Base-by-base conservation (phyloP, 2,888 invertebrate species). In the Agonum fuliginosum region DNA sequence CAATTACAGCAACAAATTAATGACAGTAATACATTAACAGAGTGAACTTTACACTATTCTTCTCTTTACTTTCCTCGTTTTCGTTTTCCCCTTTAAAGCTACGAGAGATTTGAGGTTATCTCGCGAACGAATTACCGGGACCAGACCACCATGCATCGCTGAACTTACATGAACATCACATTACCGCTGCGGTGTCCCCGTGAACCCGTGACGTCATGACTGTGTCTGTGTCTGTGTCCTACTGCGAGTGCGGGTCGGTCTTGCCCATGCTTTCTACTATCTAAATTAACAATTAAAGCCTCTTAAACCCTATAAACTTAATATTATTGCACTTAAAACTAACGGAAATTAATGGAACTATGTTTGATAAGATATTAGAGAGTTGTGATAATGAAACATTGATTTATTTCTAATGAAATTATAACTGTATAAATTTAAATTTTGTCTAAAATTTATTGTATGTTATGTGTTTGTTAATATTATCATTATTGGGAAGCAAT, bases 281-380 rank as follows among this genome's bases (percentile, higher is more conserved):
- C 72, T 72, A 54, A 72, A 72, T 72, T 51, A 72, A 72, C 72
- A 72, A 72, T 54, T 54, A 54, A 54, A 72, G 51, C 54, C 72
- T 72, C 46, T 72, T 72, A 54, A 72, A 51, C 54, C 54, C 70
- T 22, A 48, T 24, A 30, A 46, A 71, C 71, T 48, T 71, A 12
- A 48, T 71, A 72, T 72, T 72, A 72, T 37, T 51, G 30, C 72
- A 48, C 54, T 54, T 48, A 48, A 30, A 62, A 62, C 54, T 62
- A 62, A 62, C 30, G 58, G 58, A 34, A 62, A 62, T 19, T 30
- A 54, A 54, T 54, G 54, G 54, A 54, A 12, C 20, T n/a, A 10
- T n/a, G 20, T 54, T n/a, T 12, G 54, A 54, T 54, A 54, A 54
- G 12, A 24, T 24, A 24, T 22, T 54, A 54, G 8, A 54, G 22